Percentiles rank a stretch among this genome's conserved stretches.
phyloP scores from a whole-genome alignment of 2,888 invertebrate genomes.

The Alloplasta piceator region DNA sequence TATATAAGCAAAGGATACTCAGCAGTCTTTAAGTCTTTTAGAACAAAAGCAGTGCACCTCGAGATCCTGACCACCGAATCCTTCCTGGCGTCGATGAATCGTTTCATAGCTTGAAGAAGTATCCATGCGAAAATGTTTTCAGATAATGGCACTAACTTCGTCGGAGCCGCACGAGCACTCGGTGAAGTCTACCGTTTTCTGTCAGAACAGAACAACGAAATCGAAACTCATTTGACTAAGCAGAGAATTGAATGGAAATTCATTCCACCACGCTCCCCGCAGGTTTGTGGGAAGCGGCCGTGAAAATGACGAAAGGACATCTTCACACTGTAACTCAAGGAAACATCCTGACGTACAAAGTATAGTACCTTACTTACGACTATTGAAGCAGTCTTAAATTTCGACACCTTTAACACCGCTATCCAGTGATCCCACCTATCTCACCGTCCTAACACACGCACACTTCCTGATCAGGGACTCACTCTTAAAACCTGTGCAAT shows the following conservation, averaged over 20 bases:
- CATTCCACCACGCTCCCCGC: constrained; percentile 20
- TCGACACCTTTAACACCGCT: constrained; percentile 62
- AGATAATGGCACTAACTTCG: constrained; percentile 52
- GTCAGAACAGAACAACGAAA: background rate
- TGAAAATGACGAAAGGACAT: constrained; percentile 13
- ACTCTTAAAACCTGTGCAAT: constrained; percentile 60
- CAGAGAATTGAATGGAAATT: constrained; percentile 9
- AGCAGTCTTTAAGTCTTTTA: constrained; percentile 20
- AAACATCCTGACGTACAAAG: constrained; percentile 62
- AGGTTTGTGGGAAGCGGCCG: constrained; percentile 21
- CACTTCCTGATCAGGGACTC: constrained; percentile 71
- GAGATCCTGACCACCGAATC: constrained; percentile 63
- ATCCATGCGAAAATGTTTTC: constrained; percentile 27
- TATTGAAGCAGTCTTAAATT: constrained; percentile 66
- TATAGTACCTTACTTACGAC: constrained; percentile 63
- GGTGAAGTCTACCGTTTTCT: constrained; percentile 16
- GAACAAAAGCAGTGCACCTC: constrained; percentile 71
- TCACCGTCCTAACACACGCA: constrained; percentile 69
- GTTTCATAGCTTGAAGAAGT: constrained; percentile 56
- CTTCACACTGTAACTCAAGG: constrained; percentile 52
- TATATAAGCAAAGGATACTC: constrained; percentile 27
- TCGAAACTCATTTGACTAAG: background rate
- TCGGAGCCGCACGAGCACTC: constrained; percentile 50
- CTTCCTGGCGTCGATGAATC: constrained; percentile 47
- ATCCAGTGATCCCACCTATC: constrained; percentile 58